Evolutionary conservation across 2,113 vertebrate species (phyloP).

Genomic region (Cichladusa arquata): DNA sequence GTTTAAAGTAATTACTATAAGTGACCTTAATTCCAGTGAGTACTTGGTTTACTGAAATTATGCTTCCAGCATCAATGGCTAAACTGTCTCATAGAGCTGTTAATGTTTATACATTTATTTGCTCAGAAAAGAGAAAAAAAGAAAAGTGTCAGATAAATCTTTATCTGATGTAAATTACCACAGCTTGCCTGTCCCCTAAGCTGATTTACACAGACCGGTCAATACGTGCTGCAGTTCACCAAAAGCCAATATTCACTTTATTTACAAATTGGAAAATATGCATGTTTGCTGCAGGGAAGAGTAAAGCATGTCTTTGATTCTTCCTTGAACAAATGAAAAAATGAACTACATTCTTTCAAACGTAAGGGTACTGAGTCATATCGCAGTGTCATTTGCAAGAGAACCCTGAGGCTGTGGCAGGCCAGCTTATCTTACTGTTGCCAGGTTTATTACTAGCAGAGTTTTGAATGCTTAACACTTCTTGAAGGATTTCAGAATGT

Average conservation of each 20-base stretch:
- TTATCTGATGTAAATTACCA: not conserved
- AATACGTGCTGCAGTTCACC: not conserved
- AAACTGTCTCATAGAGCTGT: not conserved
- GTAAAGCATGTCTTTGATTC: not conserved
- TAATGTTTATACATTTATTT: not conserved
- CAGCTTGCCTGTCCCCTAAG: not conserved
- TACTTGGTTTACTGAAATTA: not conserved
- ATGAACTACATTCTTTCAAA: not conserved
- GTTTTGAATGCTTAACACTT: slow-evolving; percentile 43
- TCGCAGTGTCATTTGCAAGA: not conserved
- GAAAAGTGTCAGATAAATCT: not conserved
- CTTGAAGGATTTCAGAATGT: slow-evolving; percentile 52
- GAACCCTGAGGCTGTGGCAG: not conserved
- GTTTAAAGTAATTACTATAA: slow-evolving; percentile 1
- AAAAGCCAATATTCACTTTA: not conserved
- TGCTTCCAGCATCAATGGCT: not conserved
- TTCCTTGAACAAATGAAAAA: slow-evolving; percentile 9
- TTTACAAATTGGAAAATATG: slow-evolving; percentile 33
- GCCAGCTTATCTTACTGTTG: slow-evolving; percentile 1
- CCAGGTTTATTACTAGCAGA: slow-evolving; percentile 32
- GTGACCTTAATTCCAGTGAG: not conserved
- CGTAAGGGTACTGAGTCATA: not conserved
- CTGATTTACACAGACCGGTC: not conserved
- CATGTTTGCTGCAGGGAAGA: not conserved
- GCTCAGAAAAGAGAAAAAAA: not conserved